phyloP scores from a whole-genome alignment of 2,113 vertebrate species.

The Zingel zingel region DNA sequence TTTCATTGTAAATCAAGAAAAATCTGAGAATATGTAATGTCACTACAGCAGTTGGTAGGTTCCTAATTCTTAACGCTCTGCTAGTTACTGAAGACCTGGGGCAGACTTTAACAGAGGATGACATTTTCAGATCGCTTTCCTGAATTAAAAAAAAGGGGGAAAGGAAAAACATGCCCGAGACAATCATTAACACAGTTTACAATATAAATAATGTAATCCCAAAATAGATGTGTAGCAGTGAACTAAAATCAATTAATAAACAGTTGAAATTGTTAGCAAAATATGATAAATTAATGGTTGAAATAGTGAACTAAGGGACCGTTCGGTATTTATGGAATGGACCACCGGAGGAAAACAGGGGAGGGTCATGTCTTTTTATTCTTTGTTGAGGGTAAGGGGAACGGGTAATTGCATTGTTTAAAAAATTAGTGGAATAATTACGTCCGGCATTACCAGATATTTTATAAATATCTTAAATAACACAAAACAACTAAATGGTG shows the following conservation, averaged over 20 bases:
- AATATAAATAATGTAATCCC: conserved; percentile 55
- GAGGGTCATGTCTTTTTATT: no score
- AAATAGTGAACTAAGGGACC: no score
- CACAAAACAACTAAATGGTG: no score
- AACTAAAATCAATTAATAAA: no score
- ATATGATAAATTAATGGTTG: background rate
- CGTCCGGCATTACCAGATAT: no score
- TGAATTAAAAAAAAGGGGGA: conserved; percentile 61
- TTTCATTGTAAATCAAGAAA: conserved; percentile 40
- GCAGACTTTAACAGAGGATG: conserved; percentile 73
- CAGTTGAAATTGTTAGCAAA: background rate
- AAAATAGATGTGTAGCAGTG: conserved; percentile 49
- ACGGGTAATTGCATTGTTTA: no score
- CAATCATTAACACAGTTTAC: conserved; percentile 53
- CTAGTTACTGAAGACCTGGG: conserved; percentile 66
- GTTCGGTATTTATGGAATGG: no score
- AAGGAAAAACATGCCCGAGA: conserved; percentile 55
- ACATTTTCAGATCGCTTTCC: conserved; percentile 81
- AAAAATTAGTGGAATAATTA: no score
- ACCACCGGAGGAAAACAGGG: no score
- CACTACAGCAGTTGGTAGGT: conserved; percentile 69
- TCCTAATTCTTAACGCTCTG: conserved; percentile 76
- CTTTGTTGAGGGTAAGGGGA: no score
- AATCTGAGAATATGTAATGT: conserved; percentile 56
- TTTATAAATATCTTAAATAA: no score